A percentile compares a stretch with the other conserved stretches of the same genome.
Conservation (phyloP, 2,888 invertebrate species). For the Xylota segnis region DNA sequence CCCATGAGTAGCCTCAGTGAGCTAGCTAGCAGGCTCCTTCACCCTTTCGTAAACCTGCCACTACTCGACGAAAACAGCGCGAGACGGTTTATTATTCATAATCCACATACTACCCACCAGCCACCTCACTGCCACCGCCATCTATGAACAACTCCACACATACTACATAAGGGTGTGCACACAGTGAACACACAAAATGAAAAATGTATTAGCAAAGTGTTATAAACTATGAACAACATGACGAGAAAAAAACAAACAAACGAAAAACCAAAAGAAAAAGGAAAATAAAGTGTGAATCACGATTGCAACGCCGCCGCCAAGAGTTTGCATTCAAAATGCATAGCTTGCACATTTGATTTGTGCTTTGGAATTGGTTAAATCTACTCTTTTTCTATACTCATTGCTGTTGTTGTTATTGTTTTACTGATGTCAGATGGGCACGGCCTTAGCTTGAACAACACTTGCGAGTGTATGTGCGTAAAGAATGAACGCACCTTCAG, state of each 20-base stretch:
- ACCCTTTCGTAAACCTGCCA: not conserved
- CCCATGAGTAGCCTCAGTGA: slow-evolving; percentile 4
- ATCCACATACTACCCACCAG: slow-evolving; percentile 4
- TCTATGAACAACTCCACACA: slow-evolving; percentile 30
- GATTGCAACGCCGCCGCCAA: slow-evolving; percentile 44
- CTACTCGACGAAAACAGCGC: not conserved
- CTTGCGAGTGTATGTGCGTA: not conserved
- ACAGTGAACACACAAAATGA: slow-evolving; percentile 17
- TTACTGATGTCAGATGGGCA: slow-evolving; percentile 46
- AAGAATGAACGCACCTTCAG: slow-evolving; percentile 40
- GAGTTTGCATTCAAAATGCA: slow-evolving; percentile 40
- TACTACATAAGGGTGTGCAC: not conserved
- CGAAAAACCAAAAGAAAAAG: slow-evolving; percentile 6
- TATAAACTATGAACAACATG: slow-evolving; percentile 31
- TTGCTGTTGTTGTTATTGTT: slow-evolving; percentile 10
- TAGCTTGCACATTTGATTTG: slow-evolving; percentile 61
- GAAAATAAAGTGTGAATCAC: slow-evolving; percentile 64
- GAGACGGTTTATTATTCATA: slow-evolving; percentile 53
- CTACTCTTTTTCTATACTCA: slow-evolving; percentile 33
- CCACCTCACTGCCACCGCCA: slow-evolving; percentile 10
- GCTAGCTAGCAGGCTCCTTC: slow-evolving; percentile 25
- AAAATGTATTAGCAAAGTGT: slow-evolving; percentile 44
- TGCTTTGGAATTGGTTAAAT: slow-evolving; percentile 51
- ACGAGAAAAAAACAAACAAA: slow-evolving; percentile 30
- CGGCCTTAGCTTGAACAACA: slow-evolving; percentile 40